These are phyloP conservation scores for Astur gentilis DNA, from an alignment of 2,113 vertebrate genomes.

Conservation along the genomic window DNA sequence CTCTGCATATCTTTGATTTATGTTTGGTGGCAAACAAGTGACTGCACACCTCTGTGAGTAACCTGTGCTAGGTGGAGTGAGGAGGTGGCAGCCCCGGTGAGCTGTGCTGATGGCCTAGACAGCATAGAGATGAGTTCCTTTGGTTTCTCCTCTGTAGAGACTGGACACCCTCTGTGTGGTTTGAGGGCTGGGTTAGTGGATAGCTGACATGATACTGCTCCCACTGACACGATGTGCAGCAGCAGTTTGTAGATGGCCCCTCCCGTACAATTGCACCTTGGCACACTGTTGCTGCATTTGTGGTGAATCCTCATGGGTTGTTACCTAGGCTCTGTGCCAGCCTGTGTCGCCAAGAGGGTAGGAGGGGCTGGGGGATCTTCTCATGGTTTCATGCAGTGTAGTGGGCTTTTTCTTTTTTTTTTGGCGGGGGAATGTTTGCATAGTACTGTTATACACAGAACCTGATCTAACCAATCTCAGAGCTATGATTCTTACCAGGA, in stretches of 20 bases:
- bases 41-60: neutral
- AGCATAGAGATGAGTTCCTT: too few relatives aligned
- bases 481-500: neutral
- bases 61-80: neutral
- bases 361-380: neutral
- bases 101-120: neutral
- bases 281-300: accelerated
- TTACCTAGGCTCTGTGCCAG: neutral
- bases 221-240: neutral
- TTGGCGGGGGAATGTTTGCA: neutral
- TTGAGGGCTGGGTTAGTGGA: neutral
- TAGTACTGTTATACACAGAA: too few relatives aligned
- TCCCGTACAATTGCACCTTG: accelerated
- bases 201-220: neutral
- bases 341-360: neutral
- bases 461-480: neutral
- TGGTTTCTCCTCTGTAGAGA: neutral
- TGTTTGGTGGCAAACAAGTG: neutral
- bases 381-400: too few relatives aligned
- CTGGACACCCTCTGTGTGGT: accelerated
- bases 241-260: neutral
- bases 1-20: neutral
- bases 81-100: neutral
- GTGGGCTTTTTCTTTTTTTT: too few relatives aligned
- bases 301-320: neutral